Base-by-base conservation (phyloP, 1,140 invertebrate genomes). In the Antheraea pernyi region DNA sequence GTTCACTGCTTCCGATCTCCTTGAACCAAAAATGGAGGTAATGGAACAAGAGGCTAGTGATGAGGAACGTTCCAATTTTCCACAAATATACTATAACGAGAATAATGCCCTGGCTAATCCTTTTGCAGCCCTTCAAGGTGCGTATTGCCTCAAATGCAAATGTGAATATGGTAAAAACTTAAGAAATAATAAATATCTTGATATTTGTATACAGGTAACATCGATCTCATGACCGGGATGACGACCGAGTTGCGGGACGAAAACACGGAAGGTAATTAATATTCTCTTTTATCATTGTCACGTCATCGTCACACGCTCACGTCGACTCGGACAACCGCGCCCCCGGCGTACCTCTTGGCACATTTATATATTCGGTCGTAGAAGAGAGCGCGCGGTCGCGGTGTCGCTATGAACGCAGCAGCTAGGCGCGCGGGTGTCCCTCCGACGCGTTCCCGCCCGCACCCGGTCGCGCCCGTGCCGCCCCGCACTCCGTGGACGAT, bases 321-420 rank as follows among this genome's bases (percentile, higher is more conserved):
- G 88, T 91, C 87, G 86, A 89, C 81, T 89, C 89, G 88, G 85
- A 90, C 89, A 89, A 87, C 89, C 89, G 89, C 89, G 89, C 89
- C 89, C 89, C 88, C 89, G 89, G 89, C 88, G 85, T 89, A 84
- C 88, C 84, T 85, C 75, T 80, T 79, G 69, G 70, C 73, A 75
- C 71, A 73, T 75, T 70, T 63, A 70, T 48, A 62, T 75, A 79
- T 72, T 76, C 75, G 77, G 79, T 75, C 70, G 69, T 76, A 78
- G 77, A 82, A 84, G 85, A 89, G 86, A 85, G 85, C 84, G 86
- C 85, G 85, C 84, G 84, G 71, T 79, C 85, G 85, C 84, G 84
- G 71, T 79, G 72, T 84, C 76, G 79, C 72, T 72, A 76, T 22
- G 46, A 37, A 48, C 30, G 22, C 53, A 80, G 82, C 79, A 83